These are phyloP conservation scores for Aythya fuligula DNA, from an alignment of 2,797 vertebrate species.

Conservation along the genomic window DNA sequence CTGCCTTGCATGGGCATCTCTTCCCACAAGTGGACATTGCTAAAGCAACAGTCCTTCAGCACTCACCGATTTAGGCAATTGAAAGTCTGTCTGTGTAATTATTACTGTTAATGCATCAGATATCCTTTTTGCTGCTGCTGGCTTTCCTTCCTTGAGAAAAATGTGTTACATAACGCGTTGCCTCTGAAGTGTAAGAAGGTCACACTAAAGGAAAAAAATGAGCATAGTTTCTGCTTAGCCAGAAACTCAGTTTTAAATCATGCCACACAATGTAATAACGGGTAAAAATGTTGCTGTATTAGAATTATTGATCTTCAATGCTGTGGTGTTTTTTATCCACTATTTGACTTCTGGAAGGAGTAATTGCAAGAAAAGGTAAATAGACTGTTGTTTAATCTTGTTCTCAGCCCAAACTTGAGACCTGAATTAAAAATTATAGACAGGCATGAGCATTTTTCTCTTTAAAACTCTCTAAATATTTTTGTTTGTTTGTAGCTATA, in stretches of 20 bases:
- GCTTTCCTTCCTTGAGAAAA: neutral
- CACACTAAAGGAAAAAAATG: neutral
- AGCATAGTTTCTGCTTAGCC: neutral
- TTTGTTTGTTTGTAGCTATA: neutral
- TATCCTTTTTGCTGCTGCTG: neutral
- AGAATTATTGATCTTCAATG: neutral
- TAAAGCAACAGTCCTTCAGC: neutral
- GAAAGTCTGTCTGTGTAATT: neutral
- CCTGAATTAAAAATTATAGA: constrained; percentile 39
- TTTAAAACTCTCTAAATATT: neutral
- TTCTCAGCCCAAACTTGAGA: neutral
- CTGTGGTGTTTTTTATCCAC: neutral
- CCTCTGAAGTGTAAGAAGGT: neutral
- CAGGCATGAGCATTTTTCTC: neutral
- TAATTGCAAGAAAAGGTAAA: neutral
- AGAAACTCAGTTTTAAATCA: neutral
- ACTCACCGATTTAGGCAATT: neutral
- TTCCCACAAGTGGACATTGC: neutral
- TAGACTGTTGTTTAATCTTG: neutral
- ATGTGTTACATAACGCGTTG: neutral
- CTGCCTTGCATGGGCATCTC: neutral
- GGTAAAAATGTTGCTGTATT: neutral
- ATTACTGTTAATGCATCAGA: neutral
- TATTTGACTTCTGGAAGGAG: neutral
- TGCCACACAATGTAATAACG: neutral